These are phyloP conservation scores for Diaprepes abbreviatus DNA, from an alignment of 2,888 invertebrate genomes.

Conservation along the genomic window DNA sequence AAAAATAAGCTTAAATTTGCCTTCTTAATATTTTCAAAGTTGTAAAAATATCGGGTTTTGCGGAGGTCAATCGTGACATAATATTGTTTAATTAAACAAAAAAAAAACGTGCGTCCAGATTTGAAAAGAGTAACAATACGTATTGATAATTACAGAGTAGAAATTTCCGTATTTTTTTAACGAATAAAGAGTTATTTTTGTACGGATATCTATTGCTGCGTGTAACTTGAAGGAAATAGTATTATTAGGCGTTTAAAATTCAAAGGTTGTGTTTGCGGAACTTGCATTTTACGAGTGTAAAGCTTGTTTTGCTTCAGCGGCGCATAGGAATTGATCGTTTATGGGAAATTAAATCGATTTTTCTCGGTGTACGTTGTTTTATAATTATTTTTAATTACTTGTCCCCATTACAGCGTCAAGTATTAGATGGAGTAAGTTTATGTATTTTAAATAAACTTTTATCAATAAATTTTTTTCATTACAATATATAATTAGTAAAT, in stretches of 20 bases:
- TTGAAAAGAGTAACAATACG: not conserved
- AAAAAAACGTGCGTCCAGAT: not conserved
- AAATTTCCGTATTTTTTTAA: not conserved
- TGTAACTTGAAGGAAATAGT: not conserved
- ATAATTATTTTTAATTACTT: too few relatives aligned
- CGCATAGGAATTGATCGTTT: slow-evolving; percentile 32
- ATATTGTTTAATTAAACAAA: not conserved
- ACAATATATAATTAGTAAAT: too few relatives aligned
- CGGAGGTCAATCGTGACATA: not conserved
- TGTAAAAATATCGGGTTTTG: not conserved
- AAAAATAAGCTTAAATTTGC: not conserved
- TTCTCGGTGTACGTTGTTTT: slow-evolving; percentile 24
- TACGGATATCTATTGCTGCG: not conserved
- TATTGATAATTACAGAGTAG: not conserved
- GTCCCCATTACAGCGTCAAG: too few relatives aligned
- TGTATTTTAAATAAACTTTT: too few relatives aligned
- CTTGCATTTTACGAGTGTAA: not conserved
- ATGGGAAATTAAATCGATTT: slow-evolving; percentile 35
- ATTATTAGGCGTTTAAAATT: not conserved
- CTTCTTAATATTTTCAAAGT: not conserved
- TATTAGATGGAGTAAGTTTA: too few relatives aligned
- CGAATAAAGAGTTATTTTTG: not conserved
- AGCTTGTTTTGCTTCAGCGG: slow-evolving; percentile 5
- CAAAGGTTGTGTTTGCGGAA: not conserved
- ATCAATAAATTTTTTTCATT: too few relatives aligned